These are phyloP conservation scores for Sarcophaga peregrina DNA, from an alignment of 1,140 invertebrate genomes.

Conservation along the genomic window DNA sequence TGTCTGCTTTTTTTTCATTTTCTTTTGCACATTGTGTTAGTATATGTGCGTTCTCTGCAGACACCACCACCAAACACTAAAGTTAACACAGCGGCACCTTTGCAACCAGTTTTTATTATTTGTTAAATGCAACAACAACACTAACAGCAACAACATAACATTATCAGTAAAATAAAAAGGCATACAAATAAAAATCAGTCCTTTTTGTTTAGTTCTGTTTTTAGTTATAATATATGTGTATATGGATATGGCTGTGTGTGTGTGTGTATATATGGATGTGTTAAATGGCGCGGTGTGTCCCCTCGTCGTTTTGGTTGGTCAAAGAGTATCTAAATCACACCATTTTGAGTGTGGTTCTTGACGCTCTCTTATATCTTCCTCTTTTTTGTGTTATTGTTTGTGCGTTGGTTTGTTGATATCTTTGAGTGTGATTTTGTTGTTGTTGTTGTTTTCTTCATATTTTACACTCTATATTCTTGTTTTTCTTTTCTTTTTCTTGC, in stretches of 20 bases:
- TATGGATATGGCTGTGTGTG: neutral
- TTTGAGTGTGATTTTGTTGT: conserved; percentile 14
- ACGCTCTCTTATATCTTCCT: conserved; percentile 9
- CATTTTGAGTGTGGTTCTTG: conserved; percentile 33
- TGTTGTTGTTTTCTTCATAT: neutral
- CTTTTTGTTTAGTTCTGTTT: neutral
- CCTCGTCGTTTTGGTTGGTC: conserved; percentile 27
- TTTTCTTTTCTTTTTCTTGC: conserved; percentile 32
- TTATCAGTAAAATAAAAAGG: too few relatives aligned
- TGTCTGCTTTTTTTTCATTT: conserved; percentile 13
- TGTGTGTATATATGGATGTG: conserved; percentile 29
- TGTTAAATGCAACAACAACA: too few relatives aligned
- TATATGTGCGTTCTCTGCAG: neutral
- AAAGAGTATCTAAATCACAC: conserved; percentile 43
- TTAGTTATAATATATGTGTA: neutral
- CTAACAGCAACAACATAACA: too few relatives aligned
- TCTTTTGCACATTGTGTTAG: neutral
- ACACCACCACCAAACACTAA: neutral
- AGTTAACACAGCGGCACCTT: neutral
- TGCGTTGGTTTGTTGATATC: conserved; percentile 1
- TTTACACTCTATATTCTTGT: too few relatives aligned
- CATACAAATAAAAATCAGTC: too few relatives aligned
- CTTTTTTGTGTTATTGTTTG: neutral
- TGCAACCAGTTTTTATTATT: neutral
- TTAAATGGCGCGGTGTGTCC: conserved; percentile 32